Evolutionary conservation across 1,140 invertebrate genomes (phyloP), one percentile per base, ranked within the genome.

Genomic region (Ceratosolen solmsi): DNA sequence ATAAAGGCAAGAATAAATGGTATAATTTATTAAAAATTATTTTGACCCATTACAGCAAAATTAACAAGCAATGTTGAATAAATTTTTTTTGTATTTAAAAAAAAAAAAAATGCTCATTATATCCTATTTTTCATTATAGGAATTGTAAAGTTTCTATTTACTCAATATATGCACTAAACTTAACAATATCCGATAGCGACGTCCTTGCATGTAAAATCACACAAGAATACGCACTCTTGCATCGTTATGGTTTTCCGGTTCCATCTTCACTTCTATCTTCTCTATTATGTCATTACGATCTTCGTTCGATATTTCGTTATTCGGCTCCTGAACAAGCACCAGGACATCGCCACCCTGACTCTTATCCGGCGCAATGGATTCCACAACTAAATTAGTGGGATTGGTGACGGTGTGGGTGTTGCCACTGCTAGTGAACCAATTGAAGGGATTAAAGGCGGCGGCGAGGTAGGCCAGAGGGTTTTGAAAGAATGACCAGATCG

Each of bases 301-400:
- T 0, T 86, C 83, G n/a, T 74, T 72, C 5, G 83, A 75, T 1
- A 86, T 84, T n/a, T 85, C 84, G 30, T 81, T 86, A 1, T 83
- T 82, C 0, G 13, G 8, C 5, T 80, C 80, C 1, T 75, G 11
- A 17, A 63, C 79, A 51, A 9, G 51, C 17, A 83, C 36, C 20
- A 84, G 9, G 0, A 79, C 33, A 22, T 80, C 77, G n/a, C 15
- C 22, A 8, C 56, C 33, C 15, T 38, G 72, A 54, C 36, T 68
- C n/a, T 68, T 80, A 13, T 74, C 63, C 9, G 51, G n/a, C n/a
- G n/a, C 9, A 36, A 49, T 30, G 38, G 70, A 13, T 0, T 71
- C 20, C 9, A 49, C 70, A 0, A 46, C 13, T 38, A 68, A 22
- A 38, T 49, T 71, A 30, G 38, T 11, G 0, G 70, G 41, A 2